Evolutionary conservation across 2,797 vertebrate species (phyloP).

Genomic region (Lemur catta): DNA sequence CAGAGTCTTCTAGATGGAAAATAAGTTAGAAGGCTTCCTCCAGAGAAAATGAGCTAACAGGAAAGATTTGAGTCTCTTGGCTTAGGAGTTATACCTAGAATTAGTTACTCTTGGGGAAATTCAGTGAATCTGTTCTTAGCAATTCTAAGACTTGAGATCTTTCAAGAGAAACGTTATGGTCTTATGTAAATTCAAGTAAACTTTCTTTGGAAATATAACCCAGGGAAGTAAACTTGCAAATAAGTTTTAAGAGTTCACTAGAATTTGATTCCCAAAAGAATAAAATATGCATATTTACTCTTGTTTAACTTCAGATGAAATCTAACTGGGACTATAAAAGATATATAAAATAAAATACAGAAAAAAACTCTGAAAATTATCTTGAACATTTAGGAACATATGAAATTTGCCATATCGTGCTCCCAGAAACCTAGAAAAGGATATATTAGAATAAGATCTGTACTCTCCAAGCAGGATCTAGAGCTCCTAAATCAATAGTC

Average conservation of each 20-base stretch:
- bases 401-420: not conserved
- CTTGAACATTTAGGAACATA: constrained; percentile 17
- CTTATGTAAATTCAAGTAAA: constrained; percentile 38
- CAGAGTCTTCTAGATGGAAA: constrained; percentile 67
- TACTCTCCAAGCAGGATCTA: not conserved
- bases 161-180: constrained; percentile 36
- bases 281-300: not conserved
- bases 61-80: constrained; percentile 53
- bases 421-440: not conserved
- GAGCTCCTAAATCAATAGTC: not conserved
- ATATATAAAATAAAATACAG: not conserved
- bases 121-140: not conserved
- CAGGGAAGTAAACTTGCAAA: constrained; percentile 43
- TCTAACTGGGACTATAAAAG: not conserved
- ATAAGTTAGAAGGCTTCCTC: constrained; percentile 37
- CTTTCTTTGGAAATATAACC: constrained; percentile 21
- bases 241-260: constrained; percentile 43
- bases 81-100: constrained; percentile 37
- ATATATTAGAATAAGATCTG: not conserved
- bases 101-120: constrained; percentile 53
- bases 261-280: constrained; percentile 17
- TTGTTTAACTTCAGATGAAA: constrained; percentile 46
- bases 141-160: constrained; percentile 24
- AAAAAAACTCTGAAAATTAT: not conserved
- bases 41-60: constrained; percentile 32